phyloP scores from a whole-genome alignment of 2,113 vertebrate genomes.

The Tragulus kanchil region DNA sequence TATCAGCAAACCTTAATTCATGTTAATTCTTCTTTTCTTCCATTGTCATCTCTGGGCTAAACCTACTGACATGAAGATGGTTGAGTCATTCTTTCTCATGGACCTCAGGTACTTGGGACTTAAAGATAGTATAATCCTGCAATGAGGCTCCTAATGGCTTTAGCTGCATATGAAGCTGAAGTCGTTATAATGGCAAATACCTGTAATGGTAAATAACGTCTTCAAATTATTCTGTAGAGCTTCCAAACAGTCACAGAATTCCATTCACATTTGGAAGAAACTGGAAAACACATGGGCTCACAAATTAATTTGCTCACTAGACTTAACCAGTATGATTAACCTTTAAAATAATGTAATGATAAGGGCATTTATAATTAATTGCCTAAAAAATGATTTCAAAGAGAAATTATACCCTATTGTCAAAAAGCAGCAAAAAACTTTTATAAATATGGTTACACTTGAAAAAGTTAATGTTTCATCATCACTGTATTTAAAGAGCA shows the following conservation, averaged over 20 bases:
- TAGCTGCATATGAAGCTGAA: neutral
- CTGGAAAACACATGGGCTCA: slow-evolving; percentile 72
- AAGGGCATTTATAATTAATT: slow-evolving; percentile 54
- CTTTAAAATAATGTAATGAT: slow-evolving; percentile 73
- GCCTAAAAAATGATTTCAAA: slow-evolving; percentile 43
- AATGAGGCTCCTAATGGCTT: neutral
- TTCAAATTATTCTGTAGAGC: neutral
- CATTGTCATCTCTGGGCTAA: neutral
- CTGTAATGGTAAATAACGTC: neutral
- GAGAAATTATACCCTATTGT: neutral
- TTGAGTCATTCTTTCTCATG: neutral
- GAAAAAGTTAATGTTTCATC: slow-evolving; percentile 38
- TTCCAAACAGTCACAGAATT: slow-evolving; percentile 45
- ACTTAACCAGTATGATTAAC: slow-evolving; percentile 60
- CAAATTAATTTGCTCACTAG: slow-evolving; percentile 71
- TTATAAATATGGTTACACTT: neutral
- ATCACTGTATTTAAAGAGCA: neutral
- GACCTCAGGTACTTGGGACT: neutral
- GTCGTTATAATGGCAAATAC: neutral
- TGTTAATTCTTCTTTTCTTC: neutral
- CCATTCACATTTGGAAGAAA: slow-evolving; percentile 75
- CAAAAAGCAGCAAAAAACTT: slow-evolving; percentile 22
- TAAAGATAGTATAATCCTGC: neutral
- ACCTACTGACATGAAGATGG: neutral
- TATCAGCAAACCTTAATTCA: neutral